These are phyloP conservation scores for Chloebia gouldiae DNA, from an alignment of 2,113 vertebrate species.

Conservation along the genomic window DNA sequence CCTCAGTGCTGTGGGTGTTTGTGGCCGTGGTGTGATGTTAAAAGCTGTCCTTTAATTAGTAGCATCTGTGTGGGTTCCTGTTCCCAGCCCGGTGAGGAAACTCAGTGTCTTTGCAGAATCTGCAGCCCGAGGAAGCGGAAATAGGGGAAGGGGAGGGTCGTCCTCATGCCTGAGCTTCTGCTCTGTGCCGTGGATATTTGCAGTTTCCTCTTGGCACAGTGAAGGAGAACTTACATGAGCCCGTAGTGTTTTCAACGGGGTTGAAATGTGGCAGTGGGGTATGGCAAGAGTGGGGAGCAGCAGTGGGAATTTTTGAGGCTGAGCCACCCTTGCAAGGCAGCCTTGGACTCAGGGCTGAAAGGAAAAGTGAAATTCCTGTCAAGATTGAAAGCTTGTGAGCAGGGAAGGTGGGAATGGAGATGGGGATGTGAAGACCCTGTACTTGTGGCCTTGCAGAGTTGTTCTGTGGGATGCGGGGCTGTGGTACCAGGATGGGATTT, in stretches of 20 bases:
- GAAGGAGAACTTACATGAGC: background rate
- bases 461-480: background rate
- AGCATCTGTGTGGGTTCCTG: background rate
- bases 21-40: background rate
- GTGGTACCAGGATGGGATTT: background rate
- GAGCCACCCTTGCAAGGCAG: background rate
- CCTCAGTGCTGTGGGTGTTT: background rate
- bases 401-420: background rate
- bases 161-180: background rate
- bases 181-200: background rate
- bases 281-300: background rate
- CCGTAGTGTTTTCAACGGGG: rapidly evolving
- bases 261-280: background rate
- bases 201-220: background rate
- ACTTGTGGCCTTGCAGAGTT: background rate
- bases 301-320: background rate
- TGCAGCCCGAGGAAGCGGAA: background rate
- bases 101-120: background rate
- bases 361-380: background rate
- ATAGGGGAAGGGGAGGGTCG: background rate
- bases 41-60: background rate
- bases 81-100: background rate
- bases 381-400: background rate
- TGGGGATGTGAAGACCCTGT: rapidly evolving
- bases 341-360: background rate